Conservation (phyloP, 2,888 invertebrate species). For the Brachypalpus laphriformis region DNA sequence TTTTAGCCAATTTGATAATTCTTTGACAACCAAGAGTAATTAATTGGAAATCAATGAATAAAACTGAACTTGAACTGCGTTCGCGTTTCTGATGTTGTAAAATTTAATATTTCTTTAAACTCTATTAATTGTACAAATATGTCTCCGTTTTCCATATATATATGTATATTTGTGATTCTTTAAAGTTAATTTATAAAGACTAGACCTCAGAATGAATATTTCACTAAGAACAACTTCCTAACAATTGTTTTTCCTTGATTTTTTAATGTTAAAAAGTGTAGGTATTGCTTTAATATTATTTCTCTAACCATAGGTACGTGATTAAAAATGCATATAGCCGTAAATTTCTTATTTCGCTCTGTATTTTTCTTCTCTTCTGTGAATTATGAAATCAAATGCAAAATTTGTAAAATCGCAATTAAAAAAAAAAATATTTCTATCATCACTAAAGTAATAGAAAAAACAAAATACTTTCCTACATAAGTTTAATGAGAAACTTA, state of each 20-base stretch:
- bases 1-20: too few relatives aligned
- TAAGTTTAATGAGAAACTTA: conserved; percentile 73
- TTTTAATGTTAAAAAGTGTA: conserved; percentile 66
- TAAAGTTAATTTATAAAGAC: conserved; percentile 54
- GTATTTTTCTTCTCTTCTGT: conserved; percentile 26
- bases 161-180: conserved; percentile 17
- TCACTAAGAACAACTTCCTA: conserved; percentile 59
- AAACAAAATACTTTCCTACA: conserved; percentile 65
- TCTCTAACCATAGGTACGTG: conserved; percentile 71
- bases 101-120: conserved; percentile 54
- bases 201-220: conserved; percentile 64
- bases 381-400: conserved; percentile 41
- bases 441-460: conserved; percentile 49
- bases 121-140: conserved; percentile 63
- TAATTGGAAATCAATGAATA: not conserved
- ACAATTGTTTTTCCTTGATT: conserved; percentile 43
- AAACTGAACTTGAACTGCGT: not conserved
- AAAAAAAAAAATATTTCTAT: conserved; percentile 33
- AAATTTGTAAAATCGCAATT: conserved; percentile 53
- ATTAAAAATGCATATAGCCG: conserved; percentile 64
- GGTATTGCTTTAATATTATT: conserved; percentile 75
- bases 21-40: not conserved
- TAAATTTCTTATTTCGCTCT: conserved; percentile 31
- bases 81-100: conserved; percentile 19
- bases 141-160: conserved; percentile 37